Evolutionary conservation across 2,797 vertebrate genomes (phyloP), one percentile per base, ranked within the genome.

Genomic region (Neostethus bicornis): DNA sequence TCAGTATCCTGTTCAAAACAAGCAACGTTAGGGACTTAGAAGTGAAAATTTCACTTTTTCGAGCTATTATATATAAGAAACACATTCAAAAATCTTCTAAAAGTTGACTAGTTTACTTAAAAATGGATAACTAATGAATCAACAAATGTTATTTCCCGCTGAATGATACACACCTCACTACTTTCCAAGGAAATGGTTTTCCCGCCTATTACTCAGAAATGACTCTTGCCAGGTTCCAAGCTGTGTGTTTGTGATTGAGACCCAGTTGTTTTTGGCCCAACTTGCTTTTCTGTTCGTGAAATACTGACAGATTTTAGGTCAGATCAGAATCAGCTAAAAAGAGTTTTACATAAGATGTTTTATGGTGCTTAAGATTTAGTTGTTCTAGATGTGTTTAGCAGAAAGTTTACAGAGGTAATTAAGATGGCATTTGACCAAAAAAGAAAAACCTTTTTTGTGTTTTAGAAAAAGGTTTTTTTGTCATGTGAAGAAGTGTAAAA

Each of bases 211-310:
- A 25, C 43, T 19, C 20, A 41, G 17, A 21, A 32, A 19, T n/a
- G 12, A 12, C 11, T 21, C 23, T 9, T 34, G 38, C 37, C 20
- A 50, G 16, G n/a, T 51, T 34, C 21, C 47, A 26, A 26, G 38
- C 54, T 48, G n/a, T 24, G 46, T 11, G 19, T 59, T 49, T 49
- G 47, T 60, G 46, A 20, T 10, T 34, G 21, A 24, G 21, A n/a
- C 21, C 19, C n/a, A 12, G 5, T 51, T 52, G 16, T 39, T 38
- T 23, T 52, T 52, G 50, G 37, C 16, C 48, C 21, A 43, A 25
- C 26, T 48, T n/a, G n/a, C 38, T 14, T n/a, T 51, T 47, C 47
- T 34, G 37, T 43, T 25, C 28, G 38, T 47, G 38, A 43, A 47
- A 23, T 43, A 25, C n/a, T 46, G 5, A 31, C 19, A 17, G 46